Base-by-base conservation (phyloP, 1,140 invertebrate genomes). In the Drosophila pseudoobscura region DNA sequence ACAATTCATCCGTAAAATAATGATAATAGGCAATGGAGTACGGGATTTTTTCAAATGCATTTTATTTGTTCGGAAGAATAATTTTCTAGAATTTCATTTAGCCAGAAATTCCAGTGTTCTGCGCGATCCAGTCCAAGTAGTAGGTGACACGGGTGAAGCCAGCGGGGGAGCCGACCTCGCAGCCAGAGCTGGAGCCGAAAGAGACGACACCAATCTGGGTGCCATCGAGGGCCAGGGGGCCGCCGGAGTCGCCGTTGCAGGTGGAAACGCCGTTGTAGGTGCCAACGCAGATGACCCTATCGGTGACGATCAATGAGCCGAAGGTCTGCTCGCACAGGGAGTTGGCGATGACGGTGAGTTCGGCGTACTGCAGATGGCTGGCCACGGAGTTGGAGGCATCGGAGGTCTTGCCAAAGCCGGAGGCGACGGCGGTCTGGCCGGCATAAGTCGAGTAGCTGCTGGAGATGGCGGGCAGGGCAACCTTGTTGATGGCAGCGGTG, bases 111-210 rank as follows among this genome's bases (percentile, higher is more conserved):
- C 93, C 93, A 35, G 93, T 93, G 24, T 92, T 82, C n/a, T 89
- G 75, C 44, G 85, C 89, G 59, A 94, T 94, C 93, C 93, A 94
- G 54, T 90, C 61, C 8, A 93, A 57, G 65, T 92, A 92, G 20
- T 65, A 57, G 64, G 92, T 91, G 13, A 93, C 92, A 35, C 93
- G 91, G 0, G 92, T 92, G 76, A 93, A 94, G 4, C 93, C 93
- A 13, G 92, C 92, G 0, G 93, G 93, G 20, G 83, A 54, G 13
- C 92, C 91, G 54, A 80, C 75, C 22, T 92, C 93, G 76, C 94
- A 94, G 3, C 93, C 93, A n/a, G 68, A 78, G 2, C 53, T 59
- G 46, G 91, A 75, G 1, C 93, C 92, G 65, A 93, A 94, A 24
- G 92, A 92, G 3, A 93, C 91, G n/a, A 94, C 91, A 15, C 93